phyloP scores from a whole-genome alignment of 2,888 invertebrate species.

The Sminthurides aquaticus region DNA sequence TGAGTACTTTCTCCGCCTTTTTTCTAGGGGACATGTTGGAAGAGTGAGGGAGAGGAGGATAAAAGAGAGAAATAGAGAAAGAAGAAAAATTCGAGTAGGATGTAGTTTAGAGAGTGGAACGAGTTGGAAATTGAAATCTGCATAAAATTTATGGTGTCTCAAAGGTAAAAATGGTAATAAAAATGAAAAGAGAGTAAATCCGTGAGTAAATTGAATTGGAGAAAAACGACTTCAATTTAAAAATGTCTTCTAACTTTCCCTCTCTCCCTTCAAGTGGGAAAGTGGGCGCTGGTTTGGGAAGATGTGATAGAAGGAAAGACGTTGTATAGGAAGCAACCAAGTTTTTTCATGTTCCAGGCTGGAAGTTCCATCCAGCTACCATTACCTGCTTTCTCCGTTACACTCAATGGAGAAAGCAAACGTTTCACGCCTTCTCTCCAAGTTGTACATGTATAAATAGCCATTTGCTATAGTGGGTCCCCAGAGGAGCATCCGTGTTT shows the following conservation, averaged over 20 bases:
- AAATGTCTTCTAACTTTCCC: constrained; percentile 32
- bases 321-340: constrained; percentile 21
- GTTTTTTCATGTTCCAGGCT: constrained; percentile 23
- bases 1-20: constrained; percentile 3
- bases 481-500: constrained; percentile 1
- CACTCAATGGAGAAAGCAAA: too few species aligned
- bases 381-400: constrained; percentile 21
- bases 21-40: neutral
- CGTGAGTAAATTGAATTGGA: constrained; percentile 44
- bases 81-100: constrained; percentile 9
- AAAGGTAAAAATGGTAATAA: constrained; percentile 45
- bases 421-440: too few species aligned
- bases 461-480: neutral
- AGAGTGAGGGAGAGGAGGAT: constrained; percentile 8
- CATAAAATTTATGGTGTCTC: constrained; percentile 44
- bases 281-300: neutral
- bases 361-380: constrained; percentile 13
- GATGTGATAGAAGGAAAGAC: neutral
- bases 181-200: constrained; percentile 44
- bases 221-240: constrained; percentile 45
- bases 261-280: neutral
- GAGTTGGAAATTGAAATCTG: constrained; percentile 44
- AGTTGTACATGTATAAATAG: too few species aligned
- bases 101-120: constrained; percentile 16
- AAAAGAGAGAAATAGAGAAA: constrained; percentile 8